Conservation (phyloP, 2,113 vertebrate genomes). For the Neodon shergylaensis region DNA sequence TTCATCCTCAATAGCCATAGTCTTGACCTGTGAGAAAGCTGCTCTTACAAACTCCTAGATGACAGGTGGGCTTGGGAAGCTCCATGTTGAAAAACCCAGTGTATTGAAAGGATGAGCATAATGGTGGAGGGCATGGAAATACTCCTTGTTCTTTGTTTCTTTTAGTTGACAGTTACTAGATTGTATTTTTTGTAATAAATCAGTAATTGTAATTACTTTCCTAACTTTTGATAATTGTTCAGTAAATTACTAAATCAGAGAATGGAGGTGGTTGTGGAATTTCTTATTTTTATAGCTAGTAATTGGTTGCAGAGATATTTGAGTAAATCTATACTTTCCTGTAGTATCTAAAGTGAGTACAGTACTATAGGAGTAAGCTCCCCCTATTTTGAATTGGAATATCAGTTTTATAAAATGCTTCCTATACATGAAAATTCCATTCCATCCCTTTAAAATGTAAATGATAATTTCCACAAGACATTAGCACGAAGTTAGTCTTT, state of each 20-base stretch:
- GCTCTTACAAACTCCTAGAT: not conserved
- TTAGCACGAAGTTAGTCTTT: conserved; percentile 59
- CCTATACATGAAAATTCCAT: not conserved
- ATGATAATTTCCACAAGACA: conserved; percentile 26
- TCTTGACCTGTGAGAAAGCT: not conserved
- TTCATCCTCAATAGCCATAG: not conserved
- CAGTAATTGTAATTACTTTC: not conserved
- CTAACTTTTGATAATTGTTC: not conserved
- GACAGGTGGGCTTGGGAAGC: not conserved
- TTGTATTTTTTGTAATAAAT: not conserved
- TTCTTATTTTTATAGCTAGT: not conserved
- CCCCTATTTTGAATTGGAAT: conserved; percentile 72
- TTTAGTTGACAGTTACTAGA: not conserved
- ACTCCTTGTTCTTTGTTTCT: not conserved
- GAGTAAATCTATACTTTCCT: too few species aligned
- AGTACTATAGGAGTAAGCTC: not conserved
- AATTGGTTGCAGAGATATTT: not conserved
- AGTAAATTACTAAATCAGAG: not conserved
- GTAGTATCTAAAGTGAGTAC: not conserved
- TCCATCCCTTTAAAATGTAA: conserved; percentile 45
- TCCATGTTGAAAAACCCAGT: not conserved
- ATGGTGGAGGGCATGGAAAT: too few species aligned
- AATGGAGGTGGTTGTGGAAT: not conserved
- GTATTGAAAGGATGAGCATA: not conserved
- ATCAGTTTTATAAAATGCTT: conserved; percentile 77